Base-by-base conservation (phyloP, 1,140 invertebrate species). In the Thalassaphorura encarpata region DNA sequence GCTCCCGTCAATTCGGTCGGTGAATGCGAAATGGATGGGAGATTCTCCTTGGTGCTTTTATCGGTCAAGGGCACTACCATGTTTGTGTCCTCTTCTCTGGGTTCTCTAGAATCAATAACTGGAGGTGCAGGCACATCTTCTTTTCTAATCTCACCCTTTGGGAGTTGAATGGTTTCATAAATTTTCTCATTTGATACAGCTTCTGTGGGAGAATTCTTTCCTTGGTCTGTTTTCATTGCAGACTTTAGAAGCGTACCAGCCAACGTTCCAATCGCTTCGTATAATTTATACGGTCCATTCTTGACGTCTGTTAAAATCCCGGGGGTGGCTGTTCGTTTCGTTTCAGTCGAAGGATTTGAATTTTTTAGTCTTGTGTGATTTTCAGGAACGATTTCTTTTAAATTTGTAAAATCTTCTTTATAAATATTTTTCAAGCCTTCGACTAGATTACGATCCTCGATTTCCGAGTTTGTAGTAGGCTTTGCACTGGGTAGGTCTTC, bases 381-480 rank as follows among this genome's bases (percentile, higher is more conserved):
- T 8, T 6, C 4, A 6, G 28, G 45, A 11, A 47, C 26, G 18
- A 47, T 21, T 11, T 47, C 24, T 26, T 8, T 47, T 4, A 47
- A 19, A 47, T 26, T 5, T 11, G 21, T 21, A 13, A 47, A 26
- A 8, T 47, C 29, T 62, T 56, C 24, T 59, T 55, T 18, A 39
- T 63, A 2, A 66, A 60, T 1, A 58, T 60, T 13, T 54, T 59
- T 23, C 52, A 47, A 11, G 41, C 23, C 36, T 45, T 47, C 28
- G 23, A 36, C 68, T 23, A 74, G 73, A 61, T 76, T 73, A 41
- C 73, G 74, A n/a, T n/a, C n/a, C n/a, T n/a, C n/a, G n/a, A n/a
- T n/a, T n/a, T n/a, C n/a, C n/a, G n/a, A n/a, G n/a, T n/a, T n/a
- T n/a, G n/a, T n/a, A n/a, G n/a, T n/a, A n/a, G n/a, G n/a, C n/a